Evolutionary conservation across 1,140 invertebrate genomes (phyloP).

Genomic region (Leptoteleia sp.): DNA sequence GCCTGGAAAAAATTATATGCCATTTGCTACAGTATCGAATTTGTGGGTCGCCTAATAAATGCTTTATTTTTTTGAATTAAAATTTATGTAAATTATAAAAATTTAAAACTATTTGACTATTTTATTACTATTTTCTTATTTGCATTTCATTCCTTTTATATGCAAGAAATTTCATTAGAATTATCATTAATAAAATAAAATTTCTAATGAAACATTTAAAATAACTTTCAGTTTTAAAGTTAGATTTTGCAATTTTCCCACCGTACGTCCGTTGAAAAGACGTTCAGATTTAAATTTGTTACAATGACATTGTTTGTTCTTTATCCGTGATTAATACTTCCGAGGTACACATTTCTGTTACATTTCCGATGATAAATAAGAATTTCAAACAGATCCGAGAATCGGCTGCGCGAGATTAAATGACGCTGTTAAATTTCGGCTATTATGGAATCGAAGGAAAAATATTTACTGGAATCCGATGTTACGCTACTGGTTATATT

Average conservation of each 20-base stretch:
- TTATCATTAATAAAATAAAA: no score
- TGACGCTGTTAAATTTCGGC: slow-evolving; percentile 27
- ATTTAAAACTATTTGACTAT: no score
- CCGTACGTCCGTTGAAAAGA: no score
- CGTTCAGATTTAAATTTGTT: no score
- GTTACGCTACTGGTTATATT: slow-evolving; percentile 45
- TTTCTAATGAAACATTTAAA: no score
- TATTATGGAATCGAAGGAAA: slow-evolving; percentile 15
- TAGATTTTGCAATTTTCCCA: no score
- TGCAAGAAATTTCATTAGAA: no score
- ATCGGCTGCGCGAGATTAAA: slow-evolving; percentile 11
- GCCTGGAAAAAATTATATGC: slow-evolving; percentile 49
- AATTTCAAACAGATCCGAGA: slow-evolving; percentile 15
- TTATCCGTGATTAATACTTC: slow-evolving; percentile 32
- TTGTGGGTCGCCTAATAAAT: slow-evolving; percentile 22
- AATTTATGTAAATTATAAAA: no score
- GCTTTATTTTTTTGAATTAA: no score
- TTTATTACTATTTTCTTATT: slow-evolving; percentile 55
- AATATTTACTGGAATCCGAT: slow-evolving; percentile 27
- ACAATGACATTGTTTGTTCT: no score
- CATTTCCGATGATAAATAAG: slow-evolving; percentile 26
- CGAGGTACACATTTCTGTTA: slow-evolving; percentile 8
- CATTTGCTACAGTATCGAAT: slow-evolving; percentile 59
- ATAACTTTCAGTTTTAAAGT: no score
- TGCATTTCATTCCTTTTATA: no score